phyloP scores from a whole-genome alignment of 2,797 vertebrate genomes.

The Melanogrammus aeglefinus region DNA sequence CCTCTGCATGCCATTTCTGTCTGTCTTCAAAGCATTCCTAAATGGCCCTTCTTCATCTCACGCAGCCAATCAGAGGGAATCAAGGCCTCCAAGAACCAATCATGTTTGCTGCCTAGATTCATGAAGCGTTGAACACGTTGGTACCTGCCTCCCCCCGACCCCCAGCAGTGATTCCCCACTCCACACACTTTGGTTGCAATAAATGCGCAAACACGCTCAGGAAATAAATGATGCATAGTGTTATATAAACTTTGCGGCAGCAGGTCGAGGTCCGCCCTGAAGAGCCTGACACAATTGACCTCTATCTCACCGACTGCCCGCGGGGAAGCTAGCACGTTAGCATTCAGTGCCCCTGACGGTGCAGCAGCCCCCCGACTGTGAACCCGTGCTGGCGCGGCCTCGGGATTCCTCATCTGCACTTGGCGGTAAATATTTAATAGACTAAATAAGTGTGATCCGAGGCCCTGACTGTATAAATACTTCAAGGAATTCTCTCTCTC shows the following conservation, averaged over 20 bases:
- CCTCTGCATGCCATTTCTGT: not conserved
- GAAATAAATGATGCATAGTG: not conserved
- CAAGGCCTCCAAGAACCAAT: not conserved
- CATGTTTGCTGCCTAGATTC: not conserved
- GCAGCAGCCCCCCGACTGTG: not conserved
- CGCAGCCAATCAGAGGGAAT: not conserved
- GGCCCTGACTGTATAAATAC: not conserved
- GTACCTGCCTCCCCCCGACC: not conserved
- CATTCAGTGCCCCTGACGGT: not conserved
- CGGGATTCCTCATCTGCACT: not conserved
- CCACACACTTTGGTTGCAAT: no score
- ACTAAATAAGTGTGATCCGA: not conserved
- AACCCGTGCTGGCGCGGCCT: not conserved
- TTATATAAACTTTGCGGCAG: not conserved
- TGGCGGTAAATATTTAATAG: not conserved
- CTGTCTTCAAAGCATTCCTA: not conserved
- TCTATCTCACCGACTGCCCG: not conserved
- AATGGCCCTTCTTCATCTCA: not conserved
- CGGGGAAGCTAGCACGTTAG: not conserved
- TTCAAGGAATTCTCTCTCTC: not conserved
- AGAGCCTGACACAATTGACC: no score
- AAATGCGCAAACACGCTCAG: no score
- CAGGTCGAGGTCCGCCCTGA: not conserved
- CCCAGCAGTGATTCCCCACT: not conserved
- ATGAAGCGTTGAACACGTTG: not conserved